Conservation (phyloP, 2,113 vertebrate genomes). For the Erpornis zantholeuca region DNA sequence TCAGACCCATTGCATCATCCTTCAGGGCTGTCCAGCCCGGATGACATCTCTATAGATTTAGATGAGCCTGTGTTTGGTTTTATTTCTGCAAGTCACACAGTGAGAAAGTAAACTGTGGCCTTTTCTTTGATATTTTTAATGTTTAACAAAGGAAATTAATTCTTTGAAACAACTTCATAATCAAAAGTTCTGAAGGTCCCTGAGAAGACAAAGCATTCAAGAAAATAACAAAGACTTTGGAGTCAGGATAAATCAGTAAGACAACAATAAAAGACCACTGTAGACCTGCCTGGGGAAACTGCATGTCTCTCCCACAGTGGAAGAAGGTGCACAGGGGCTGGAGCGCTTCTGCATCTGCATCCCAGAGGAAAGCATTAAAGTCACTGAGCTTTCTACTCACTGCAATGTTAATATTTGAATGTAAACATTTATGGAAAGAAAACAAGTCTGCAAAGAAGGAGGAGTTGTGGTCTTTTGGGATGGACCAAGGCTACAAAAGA, state of each 20-base stretch:
- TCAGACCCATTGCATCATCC: not conserved
- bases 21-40: not conserved
- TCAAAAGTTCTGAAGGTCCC: not conserved
- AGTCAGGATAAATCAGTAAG: not conserved
- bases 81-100: not conserved
- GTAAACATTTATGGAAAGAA: not conserved
- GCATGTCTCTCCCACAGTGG: fast-evolving
- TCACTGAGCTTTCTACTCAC: not conserved
- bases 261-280: not conserved
- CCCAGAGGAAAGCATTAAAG: not conserved
- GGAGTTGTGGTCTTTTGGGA: not conserved
- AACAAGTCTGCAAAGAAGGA: not conserved
- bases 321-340: not conserved
- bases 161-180: not conserved
- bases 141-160: not conserved
- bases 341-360: not conserved
- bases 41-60: not conserved
- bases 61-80: not conserved
- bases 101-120: not conserved
- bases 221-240: not conserved
- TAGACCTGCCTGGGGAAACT: not conserved
- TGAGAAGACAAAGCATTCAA: not conserved
- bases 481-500: fast-evolving
- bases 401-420: not conserved
- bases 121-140: not conserved